Base-by-base conservation (phyloP, 2,797 vertebrate genomes). In the Tadarida brasiliensis region DNA sequence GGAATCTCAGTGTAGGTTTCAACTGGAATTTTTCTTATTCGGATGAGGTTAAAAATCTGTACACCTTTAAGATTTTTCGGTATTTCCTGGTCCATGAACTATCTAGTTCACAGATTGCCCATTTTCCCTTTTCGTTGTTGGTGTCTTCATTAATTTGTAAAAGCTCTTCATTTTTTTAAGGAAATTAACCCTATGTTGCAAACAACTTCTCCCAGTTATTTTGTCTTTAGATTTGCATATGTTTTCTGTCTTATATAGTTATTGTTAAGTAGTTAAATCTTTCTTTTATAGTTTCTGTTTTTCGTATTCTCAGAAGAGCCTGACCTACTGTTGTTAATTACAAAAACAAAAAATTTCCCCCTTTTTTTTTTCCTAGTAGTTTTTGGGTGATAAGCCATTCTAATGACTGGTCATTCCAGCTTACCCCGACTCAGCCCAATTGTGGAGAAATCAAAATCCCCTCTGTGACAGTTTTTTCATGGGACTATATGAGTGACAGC, bases 231-330 rank as follows among this genome's bases (percentile, higher is more conserved):
- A 82, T 73, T 19, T 80, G n/a, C 26, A 51, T 14, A 20, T 80
- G 2, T 54, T 44, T 83, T 61, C 26, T 54, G 49, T 15, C 39
- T 91, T 82, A 5, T 57, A 15, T 44, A 84, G 11, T 65, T 77
- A 84, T 35, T 90, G 47, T 57, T 56, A 87, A 24, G 44, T 16
- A 91, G 8, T 59, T 47, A 17, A 63, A 92, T 61, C 24, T 78
- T 83, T 80, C 63, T 30, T 68, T 1, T 28, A 28, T 15, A 14
- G 0, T 24, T 47, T 94, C 86, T 47, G 8, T 16, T 78, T 33
- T 88, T 96, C 76, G 39, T 7, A 59, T 74, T 85, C 76, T 95
- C 74, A 94, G 39, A 63, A 90, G 51, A 84, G 39, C 5, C n/a
- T 85, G 63, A 54, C n/a, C 28, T 89, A 51, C 4, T 35, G 6